Evolutionary conservation across 2,888 invertebrate genomes (phyloP), one percentile per base, ranked within the genome.

Genomic region (Trissolcus brochymenae): DNA sequence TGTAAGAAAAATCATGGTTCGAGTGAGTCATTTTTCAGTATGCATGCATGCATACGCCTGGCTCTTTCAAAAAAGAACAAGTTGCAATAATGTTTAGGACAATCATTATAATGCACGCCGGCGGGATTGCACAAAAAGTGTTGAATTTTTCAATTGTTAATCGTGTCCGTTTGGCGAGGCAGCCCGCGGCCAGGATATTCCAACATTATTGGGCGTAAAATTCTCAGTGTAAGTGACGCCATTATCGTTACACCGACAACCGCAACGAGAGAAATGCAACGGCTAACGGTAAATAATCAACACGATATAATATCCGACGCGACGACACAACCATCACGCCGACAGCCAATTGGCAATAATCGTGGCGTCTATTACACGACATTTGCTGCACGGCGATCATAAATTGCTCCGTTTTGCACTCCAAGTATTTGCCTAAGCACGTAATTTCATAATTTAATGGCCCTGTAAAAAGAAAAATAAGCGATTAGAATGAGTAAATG

Each of bases 281-380:
- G 76, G 53, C 61, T 56, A 76, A 65, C 68, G 76, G 65, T 78
- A 72, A 78, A 78, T 78, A 75, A 71, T 74, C 66, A 70, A 66
- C 53, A 74, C 70, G 41, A 57, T 71, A 78, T 78, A 74, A 70
- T 64, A 74, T 56, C 59, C 59, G 71, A 51, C 67, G 71, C 64
- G 78, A 67, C 75, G 65, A 64, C 73, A 64, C 46, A 19, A 59
- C 71, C 60, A 74, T 75, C 67, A 55, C 64, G 65, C 25, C 60
- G 70, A 74, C 78, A 61, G 66, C 68, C 64, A 77, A 68, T 73
- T 65, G 74, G 74, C 71, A 75, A 67, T 75, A 75, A 75, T 75
- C 60, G 66, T 43, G 71, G 71, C 74, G 71, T 74, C 70, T 64
- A 73, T 73, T 71, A 71, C 71, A 43, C 62, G 66, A 71, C 71